Base-by-base conservation (phyloP, 2,888 invertebrate genomes). In the Hemaris fuciformis region DNA sequence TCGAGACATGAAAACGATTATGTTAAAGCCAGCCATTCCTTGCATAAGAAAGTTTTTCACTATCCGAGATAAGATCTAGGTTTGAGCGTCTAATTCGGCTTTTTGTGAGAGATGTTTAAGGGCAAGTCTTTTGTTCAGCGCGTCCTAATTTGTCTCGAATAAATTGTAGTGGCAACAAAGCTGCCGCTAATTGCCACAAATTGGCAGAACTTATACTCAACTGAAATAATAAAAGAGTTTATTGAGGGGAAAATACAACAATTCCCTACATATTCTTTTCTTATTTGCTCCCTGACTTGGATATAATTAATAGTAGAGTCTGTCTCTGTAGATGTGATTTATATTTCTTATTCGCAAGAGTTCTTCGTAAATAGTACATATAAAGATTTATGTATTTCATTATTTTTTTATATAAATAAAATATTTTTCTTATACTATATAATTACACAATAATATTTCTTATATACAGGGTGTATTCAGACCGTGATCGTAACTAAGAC, bases 61-160 rank as follows among this genome's bases (percentile, higher is more conserved):
- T 25, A 27, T 31, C 53, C 38, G n/a, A 38, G 38, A 4, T 18
- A 31, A 31, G 18, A 53, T 27, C 27, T 53, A 53, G 31, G 18
- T 31, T 18, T 31, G 53, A 15, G 15, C 15, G 27, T 48, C 31
- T 31, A 53, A 53, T 59, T 59, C n/a, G 46, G 20, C 45, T 20
- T 45, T 59, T 31, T 22, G 27, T 31, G 15, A 15, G 56, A 56
- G 31, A 31, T 3, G 31, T 27, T 18, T 22, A 34, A 43, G 34
- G 46, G 34, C 22, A 7, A 22, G 31, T 8, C 31, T 34, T 38
- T 59, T 59, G 46, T 46, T 20, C 8, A n/a, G 18, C 23, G 59
- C 34, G 45, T 46, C 34, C 46, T 59, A 59, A 59, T 59, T 46
- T 59, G 45, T 59, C 34, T 46, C 34, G 46, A 59, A 59, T 38